Base-by-base conservation (phyloP, 2,888 invertebrate species). In the Stegophylla sp. region DNA sequence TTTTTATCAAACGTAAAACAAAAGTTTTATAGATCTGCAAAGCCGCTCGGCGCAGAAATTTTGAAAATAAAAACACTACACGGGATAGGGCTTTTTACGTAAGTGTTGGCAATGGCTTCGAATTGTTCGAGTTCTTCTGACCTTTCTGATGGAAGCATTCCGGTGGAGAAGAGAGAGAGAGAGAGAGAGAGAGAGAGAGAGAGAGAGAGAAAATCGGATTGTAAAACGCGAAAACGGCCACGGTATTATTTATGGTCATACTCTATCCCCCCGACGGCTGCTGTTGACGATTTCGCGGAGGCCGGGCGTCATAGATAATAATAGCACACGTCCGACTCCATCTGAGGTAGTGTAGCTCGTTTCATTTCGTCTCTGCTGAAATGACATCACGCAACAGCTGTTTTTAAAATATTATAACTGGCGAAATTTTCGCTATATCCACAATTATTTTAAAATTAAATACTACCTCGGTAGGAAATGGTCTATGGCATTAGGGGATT, bases 281-380 rank as follows among this genome's bases (percentile, higher is more conserved):
- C 71, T 17, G 79, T 79, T 79, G 71, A 71, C 69, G 61, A 79
- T 79, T 79, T 79, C 45, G 79, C 79, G 79, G 79, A 79, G 79
- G 69, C 69, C 71, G 79, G 48, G 48, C 26, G 79, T 28, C 69
- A 71, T 45, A 71, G 69, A 79, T 79, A 79, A 79, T 79, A 71
- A 79, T 79, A 79, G 79, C 79, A 79, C 79, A 79, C 79, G 79
- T 26, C 61, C n/a, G 79, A 71, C 61, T 79, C 79, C 79, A 79
- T 79, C 79, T 79, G 79, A 79, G 79, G 79, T 79, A 79, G 79
- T 79, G 41, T 53, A 20, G 61, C 61, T 56, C 71, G 79, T 79
- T 56, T 41, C 79, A 26, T 69, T 77, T 77, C 43, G 34, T 48
- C 59, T 69, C 41, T 51, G 48, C 48, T 48, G 17, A 59, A 67